Evolutionary conservation across 1,140 invertebrate genomes (phyloP), one percentile per base, ranked within the genome.

Genomic region (Latrodectus geometricus): DNA sequence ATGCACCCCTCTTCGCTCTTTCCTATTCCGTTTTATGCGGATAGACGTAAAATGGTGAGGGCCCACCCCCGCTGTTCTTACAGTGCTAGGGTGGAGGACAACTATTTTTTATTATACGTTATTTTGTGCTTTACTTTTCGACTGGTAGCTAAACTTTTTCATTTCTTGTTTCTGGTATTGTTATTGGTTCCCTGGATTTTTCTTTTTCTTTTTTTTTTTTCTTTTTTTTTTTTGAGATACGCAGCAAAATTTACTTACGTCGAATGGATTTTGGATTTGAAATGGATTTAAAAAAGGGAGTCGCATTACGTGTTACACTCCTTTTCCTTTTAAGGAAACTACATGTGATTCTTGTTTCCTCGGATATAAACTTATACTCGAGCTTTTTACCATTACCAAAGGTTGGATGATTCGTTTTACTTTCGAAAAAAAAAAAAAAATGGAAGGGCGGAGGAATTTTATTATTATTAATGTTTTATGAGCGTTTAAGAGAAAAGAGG

Each of bases 211-310:
- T 23, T n/a, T 52, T 17, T n/a, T 35, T 35, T 35, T 35, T 35
- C 5, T 35, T 35, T 35, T 35, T 35, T 35, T 73, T 73, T 23
- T n/a, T 52, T 17, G 61, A n/a, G 35, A 81, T 69, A 21, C 48
- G 80, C 54, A 83, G 70, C 70, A 54, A 84, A 84, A 84, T 84
- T 84, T 35, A 35, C 35, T 84, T 84, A 84, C 82, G 56, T 35
- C 14, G n/a, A 84, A 84, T 84, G 81, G 81, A 84, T 84, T 84
- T 84, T 54, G 73, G 82, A 84, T 84, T 83, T 74, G 72, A 52
- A 12, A 65, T 65, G 80, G 80, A 83, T 83, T 83, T 74, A 74
- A 49, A 50, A 35, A 35, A 35, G 35, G 72, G 56, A 83, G 70
- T 54, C 56, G 70, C 23, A 74, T 83, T 83, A 83, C 70, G 80